Percentiles rank a stretch among this genome's conserved stretches.
These are phyloP conservation scores for Drosophila neutralis DNA, from an alignment of 2,888 invertebrate species.

Conservation along the genomic window DNA sequence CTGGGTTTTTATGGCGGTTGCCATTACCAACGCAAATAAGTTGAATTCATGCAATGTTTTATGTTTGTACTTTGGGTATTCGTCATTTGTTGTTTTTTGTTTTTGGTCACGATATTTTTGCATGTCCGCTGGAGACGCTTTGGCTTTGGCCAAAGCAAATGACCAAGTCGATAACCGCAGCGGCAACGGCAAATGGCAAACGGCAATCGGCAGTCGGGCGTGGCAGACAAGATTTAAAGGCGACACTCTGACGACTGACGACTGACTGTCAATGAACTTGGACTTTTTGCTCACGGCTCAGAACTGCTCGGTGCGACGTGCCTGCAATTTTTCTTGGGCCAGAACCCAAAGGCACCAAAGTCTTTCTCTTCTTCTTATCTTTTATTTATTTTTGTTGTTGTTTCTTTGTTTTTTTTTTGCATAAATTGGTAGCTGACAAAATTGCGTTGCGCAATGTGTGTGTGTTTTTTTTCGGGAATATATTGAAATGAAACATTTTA, in stretches of 20 bases:
- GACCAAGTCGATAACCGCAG: conserved; percentile 77
- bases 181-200: conserved; percentile 9
- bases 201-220: conserved; percentile 62
- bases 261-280: conserved; percentile 72
- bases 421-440: conserved; percentile 45
- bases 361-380: conserved; percentile 27
- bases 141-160: conserved; percentile 67
- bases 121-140: conserved; percentile 29
- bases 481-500: conserved; percentile 61
- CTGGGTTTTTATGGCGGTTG: conserved; percentile 20
- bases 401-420: conserved; percentile 26
- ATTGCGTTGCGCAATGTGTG: conserved; percentile 59
- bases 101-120: conserved; percentile 63
- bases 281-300: conserved; percentile 12
- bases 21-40: conserved; percentile 47
- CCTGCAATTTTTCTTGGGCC: conserved; percentile 72
- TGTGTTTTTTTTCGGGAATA: conserved; percentile 13
- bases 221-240: conserved; percentile 53
- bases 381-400: not conserved
- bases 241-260: conserved; percentile 27
- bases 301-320: conserved; percentile 47
- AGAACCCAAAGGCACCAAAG: conserved; percentile 11
- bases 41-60: conserved; percentile 48
- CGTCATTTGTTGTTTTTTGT: conserved; percentile 48
- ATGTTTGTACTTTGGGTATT: conserved; percentile 35